Evolutionary conservation across 2,888 invertebrate genomes (phyloP), one percentile per base, ranked within the genome.

Genomic region (Hybos culiciformis): DNA sequence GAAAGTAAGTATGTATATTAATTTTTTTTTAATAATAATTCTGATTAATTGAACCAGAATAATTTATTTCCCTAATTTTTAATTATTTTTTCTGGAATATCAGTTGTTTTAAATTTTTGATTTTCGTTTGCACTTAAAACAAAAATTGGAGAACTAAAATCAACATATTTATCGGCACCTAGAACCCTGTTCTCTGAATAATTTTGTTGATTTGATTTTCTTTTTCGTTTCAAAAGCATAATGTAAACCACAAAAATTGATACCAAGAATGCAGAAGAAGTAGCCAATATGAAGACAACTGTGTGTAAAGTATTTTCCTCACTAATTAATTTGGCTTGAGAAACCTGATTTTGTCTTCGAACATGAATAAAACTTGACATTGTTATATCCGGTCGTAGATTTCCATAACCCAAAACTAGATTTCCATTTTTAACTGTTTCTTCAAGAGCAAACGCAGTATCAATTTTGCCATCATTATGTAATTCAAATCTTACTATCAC

Each of bases 231-330:
- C 60, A 85, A 84, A 12, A 85, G 65, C 72, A 83, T 78, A 3
- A 85, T 72, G 12, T 84, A 71, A 4, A 85, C 76, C 21, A 82
- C 76, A 17, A 85, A 70, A 17, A 83, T 78, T 58, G 82, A 82
- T 58, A 85, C 82, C 44, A 85, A 73, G 56, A 85, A 84, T 1
- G 84, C 83, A 5, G 84, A 83, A 7, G 80, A 80, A 1, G 83
- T 82, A 19, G 81, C 83, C 41, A 84, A 69, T 14, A 84, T 81
- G 52, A 85, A 78, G 17, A 84, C 70, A 33, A 83, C 82, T 11
- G 83, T 78, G 58, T 84, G 84, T 56, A 84, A 83, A 24, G 65
- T 63, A 20, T 58, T 62, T 38, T 64, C 62, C 1, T 80, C 50
- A 2, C 61, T 52, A 2, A 56, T 56, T n/a, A 56, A 54, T 1